Evolutionary conservation across 2,113 vertebrate species (phyloP).

Genomic region (Larimichthys crocea): DNA sequence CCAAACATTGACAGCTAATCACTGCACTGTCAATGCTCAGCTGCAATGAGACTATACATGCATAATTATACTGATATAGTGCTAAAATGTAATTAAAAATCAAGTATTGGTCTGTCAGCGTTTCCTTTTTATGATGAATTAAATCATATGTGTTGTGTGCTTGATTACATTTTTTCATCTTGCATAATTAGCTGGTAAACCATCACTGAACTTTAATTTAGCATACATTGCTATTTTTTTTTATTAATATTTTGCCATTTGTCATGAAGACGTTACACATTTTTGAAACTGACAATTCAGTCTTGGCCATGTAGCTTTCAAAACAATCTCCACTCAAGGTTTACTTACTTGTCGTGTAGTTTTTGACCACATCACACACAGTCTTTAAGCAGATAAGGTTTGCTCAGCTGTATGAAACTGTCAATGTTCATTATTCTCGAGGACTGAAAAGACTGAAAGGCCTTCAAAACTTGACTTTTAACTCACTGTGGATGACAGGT

Average conservation of each 20-base stretch:
- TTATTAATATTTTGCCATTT: background rate
- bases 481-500: background rate
- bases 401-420: background rate
- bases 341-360: background rate
- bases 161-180: background rate
- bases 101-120: background rate
- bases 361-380: too few species aligned
- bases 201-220: background rate
- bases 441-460: background rate
- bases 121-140: background rate
- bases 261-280: background rate
- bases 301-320: background rate
- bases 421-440: background rate
- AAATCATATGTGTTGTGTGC: background rate
- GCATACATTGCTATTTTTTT: background rate
- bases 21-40: background rate
- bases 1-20: constrained; percentile 1
- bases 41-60: too few species aligned
- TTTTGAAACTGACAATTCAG: background rate
- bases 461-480: background rate
- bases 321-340: background rate
- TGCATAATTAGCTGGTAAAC: background rate
- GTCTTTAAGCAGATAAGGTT: background rate
- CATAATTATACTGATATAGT: background rate
- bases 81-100: background rate